A percentile compares a stretch with the other conserved stretches of the same genome.
Conservation (phyloP, 2,888 invertebrate genomes). For the Apodemia zela region DNA sequence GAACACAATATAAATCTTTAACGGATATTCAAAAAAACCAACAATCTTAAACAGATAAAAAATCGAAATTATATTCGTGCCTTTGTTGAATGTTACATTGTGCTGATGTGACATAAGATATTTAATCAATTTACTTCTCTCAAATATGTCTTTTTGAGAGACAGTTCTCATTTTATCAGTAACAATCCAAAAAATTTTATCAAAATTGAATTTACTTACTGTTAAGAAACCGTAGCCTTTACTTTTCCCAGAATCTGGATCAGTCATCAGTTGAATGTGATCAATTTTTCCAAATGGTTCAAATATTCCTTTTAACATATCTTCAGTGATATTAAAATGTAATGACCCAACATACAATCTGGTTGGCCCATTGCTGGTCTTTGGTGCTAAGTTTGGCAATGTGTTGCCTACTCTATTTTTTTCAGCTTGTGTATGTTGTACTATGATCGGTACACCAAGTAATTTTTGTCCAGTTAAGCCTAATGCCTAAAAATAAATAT, state of each 20-base stretch:
- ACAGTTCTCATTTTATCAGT: no score
- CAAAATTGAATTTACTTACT: constrained; percentile 77
- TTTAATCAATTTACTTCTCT: no score
- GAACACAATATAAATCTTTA: no score
- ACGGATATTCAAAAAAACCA: no score
- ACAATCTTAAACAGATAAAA: no score
- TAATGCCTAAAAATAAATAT: constrained; percentile 84
- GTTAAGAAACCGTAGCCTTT: constrained; percentile 99
- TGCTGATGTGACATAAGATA: no score
- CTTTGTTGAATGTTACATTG: no score
- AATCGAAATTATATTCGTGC: no score
- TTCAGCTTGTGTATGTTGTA: constrained; percentile 98
- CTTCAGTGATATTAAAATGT: constrained; percentile 99
- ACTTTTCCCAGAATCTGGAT: constrained; percentile 95
- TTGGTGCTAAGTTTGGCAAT: constrained; percentile 91
- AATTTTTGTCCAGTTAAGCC: constrained; percentile 97
- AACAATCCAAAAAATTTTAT: no score
- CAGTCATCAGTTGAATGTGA: constrained; percentile 96
- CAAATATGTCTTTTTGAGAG: no score
- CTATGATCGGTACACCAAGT: constrained; percentile 97
- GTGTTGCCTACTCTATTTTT: constrained; percentile 95
- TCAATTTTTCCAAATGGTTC: constrained; percentile 99
- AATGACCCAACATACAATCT: constrained; percentile 97
- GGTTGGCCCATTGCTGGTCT: constrained; percentile 96
- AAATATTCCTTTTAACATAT: constrained; percentile 98